phyloP scores from a whole-genome alignment of 2,113 vertebrate species.

The Todiramphus saurophagus region DNA sequence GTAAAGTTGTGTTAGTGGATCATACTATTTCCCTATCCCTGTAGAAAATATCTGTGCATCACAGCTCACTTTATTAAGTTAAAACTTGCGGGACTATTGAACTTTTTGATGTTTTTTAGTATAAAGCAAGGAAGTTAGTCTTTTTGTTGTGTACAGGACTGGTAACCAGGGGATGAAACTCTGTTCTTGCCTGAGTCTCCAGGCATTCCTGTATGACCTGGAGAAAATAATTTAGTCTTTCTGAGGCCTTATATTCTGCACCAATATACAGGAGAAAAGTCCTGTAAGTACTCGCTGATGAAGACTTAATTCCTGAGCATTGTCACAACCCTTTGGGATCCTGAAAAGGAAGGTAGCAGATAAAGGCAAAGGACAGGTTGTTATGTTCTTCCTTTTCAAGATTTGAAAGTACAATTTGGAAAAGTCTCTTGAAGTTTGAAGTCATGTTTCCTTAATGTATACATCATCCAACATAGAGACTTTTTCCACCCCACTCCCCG shows the following conservation, averaged over 20 bases:
- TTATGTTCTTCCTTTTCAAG: not conserved
- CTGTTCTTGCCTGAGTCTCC: not conserved
- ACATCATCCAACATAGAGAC: not conserved
- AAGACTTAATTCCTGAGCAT: not conserved
- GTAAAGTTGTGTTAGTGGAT: not conserved
- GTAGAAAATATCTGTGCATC: not conserved
- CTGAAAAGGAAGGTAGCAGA: not conserved
- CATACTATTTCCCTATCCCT: not conserved
- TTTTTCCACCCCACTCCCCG: no score
- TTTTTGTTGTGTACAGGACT: not conserved
- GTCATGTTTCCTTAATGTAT: not conserved
- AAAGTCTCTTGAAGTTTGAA: not conserved
- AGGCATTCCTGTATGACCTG: not conserved
- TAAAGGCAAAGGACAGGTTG: not conserved
- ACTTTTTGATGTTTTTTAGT: not conserved
- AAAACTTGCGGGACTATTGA: not conserved
- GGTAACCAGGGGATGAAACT: not conserved
- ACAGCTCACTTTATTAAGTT: not conserved
- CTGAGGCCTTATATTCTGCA: not conserved
- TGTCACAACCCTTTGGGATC: not conserved
- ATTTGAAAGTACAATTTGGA: not conserved
- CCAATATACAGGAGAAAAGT: not conserved
- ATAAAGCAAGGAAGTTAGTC: not conserved
- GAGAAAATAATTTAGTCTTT: not conserved
- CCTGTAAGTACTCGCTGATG: not conserved